Conservation (phyloP, 2,113 vertebrate species). For the Callorhinus ursinus region DNA sequence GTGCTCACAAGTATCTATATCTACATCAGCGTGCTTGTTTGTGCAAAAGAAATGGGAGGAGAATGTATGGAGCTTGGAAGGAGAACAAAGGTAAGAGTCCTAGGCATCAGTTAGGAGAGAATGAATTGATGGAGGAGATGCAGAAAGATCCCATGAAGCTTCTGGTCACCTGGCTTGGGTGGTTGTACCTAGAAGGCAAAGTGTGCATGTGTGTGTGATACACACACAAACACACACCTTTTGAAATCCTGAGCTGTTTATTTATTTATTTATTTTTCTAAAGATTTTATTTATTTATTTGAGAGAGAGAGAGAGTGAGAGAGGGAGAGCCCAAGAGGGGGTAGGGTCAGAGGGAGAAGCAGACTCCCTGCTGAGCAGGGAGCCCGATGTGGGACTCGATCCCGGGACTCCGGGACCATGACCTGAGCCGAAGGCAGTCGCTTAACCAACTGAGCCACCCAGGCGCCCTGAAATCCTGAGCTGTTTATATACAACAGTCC, state of each 20-base stretch:
- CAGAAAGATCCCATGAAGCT: neutral
- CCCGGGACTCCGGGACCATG: too few species aligned
- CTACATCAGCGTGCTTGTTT: neutral
- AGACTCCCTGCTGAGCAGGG: too few species aligned
- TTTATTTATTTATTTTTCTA: too few species aligned
- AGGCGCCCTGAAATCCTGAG: neutral
- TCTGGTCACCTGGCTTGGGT: neutral
- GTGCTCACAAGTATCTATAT: neutral
- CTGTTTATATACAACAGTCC: neutral
- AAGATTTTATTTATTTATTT: too few species aligned
- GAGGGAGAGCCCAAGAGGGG: too few species aligned
- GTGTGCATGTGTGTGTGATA: too few species aligned
- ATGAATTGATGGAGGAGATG: neutral
- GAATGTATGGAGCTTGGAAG: neutral
- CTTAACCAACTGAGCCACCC: too few species aligned
- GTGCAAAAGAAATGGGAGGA: neutral
- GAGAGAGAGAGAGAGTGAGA: too few species aligned
- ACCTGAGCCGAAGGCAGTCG: too few species aligned
- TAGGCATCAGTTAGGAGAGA: neutral
- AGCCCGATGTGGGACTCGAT: too few species aligned
- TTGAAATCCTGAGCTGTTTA: neutral
- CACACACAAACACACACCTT: neutral
- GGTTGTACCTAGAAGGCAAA: neutral
- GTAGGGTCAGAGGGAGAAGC: too few species aligned
- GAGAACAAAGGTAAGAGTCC: neutral